These are phyloP conservation scores for Actinemys pallida DNA, from an alignment of 2,113 vertebrate genomes.

Conservation along the genomic window DNA sequence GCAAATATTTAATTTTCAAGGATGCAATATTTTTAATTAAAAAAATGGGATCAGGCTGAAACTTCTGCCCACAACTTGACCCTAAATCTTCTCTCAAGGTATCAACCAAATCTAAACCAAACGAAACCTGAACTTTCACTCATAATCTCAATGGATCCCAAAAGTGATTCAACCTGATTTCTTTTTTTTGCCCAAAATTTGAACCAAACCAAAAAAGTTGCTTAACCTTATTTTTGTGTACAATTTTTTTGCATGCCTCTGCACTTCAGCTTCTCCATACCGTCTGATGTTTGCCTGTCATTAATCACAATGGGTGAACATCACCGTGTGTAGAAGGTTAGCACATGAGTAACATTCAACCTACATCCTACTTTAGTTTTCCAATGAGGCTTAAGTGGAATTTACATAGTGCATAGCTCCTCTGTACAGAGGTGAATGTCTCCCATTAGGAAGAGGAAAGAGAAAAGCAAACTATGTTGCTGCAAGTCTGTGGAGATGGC, in stretches of 20 bases:
- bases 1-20: neutral
- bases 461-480: neutral
- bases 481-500: neutral
- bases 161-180: conserved; percentile 61
- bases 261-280: conserved; percentile 36
- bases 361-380: conserved; percentile 20
- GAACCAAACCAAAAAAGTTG: conserved; percentile 40
- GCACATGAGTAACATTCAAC: neutral
- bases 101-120: conserved; percentile 39
- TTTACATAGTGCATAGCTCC: neutral
- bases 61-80: conserved; percentile 14
- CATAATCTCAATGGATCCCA: conserved; percentile 31
- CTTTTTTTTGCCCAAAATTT: conserved; percentile 49
- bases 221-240: conserved; percentile 56
- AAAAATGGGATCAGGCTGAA: conserved; percentile 1
- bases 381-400: neutral
- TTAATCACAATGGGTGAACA: conserved; percentile 26
- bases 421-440: neutral
- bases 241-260: conserved; percentile 58
- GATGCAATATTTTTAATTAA: neutral
- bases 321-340: neutral
- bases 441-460: conserved; percentile 16
- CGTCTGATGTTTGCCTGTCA: conserved; percentile 51
- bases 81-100: conserved; percentile 46
- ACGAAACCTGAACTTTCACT: neutral